Evolutionary conservation across 2,888 invertebrate genomes (phyloP), one percentile per base, ranked within the genome.

Genomic region (Polyommatus iphigenia): DNA sequence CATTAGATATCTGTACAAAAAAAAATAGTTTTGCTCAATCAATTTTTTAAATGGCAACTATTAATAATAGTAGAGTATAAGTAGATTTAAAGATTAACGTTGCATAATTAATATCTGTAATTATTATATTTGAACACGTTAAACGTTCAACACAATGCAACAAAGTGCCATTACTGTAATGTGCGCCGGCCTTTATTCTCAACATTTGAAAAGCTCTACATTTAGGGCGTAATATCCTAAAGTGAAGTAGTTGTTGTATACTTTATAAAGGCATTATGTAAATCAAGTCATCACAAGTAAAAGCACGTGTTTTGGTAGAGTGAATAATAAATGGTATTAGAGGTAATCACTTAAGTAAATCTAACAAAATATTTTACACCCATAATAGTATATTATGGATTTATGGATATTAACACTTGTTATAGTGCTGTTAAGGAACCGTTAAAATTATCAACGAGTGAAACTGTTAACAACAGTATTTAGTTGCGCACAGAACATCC

Each of bases 151-250:
- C 54, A 54, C 8, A 59, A 3, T 8, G 4, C 15, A 15, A 32
- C 6, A 29, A 62, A 32, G 13, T 32, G 15, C 67, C 13, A 32
- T 24, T 62, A 13, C 29, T 67, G 29, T 67, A 32, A 67, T 67
- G 67, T 67, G 29, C 29, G 67, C 15, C 4, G 67, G 29, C 67
- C 32, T 67, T 67, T 29, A 67, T 67, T 67, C 29, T 67, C 2
- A 18, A 29, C 67, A 67, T 67, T 67, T 67, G 67, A 67, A 67
- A 67, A 67, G 67, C 67, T 67, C 67, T 32, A 67, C 67, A 67
- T 32, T 67, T 18, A 29, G 67, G 67, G 15, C 67, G 32, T 67
- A 67, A 67, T 67, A 67, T 67, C 15, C 29, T 67, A 67, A 62
- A 67, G 67, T 67, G 67, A 67, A 67, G 67, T 67, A 67, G 67